phyloP scores from a whole-genome alignment of 2,888 invertebrate genomes.

The Sabellastarte sp. region DNA sequence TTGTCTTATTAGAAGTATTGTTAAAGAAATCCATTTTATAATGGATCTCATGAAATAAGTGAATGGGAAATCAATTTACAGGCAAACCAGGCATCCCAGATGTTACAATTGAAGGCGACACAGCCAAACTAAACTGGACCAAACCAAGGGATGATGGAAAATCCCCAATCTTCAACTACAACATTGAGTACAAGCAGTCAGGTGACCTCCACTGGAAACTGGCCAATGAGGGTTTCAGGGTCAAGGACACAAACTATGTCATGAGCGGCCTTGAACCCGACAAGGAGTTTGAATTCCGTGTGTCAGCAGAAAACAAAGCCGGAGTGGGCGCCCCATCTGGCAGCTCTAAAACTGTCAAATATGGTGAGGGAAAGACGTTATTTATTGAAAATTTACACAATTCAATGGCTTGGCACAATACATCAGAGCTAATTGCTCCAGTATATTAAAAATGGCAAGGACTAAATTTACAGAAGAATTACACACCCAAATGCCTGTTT shows the following conservation, averaged over 20 bases:
- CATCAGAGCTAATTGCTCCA: too few relatives aligned
- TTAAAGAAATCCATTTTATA: too few relatives aligned
- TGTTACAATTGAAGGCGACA: conserved; percentile 29
- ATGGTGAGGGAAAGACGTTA: too few relatives aligned
- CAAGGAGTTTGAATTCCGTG: conserved; percentile 53
- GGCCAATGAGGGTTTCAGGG: conserved; percentile 64
- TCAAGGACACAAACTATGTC: conserved; percentile 35
- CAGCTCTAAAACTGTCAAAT: conserved; percentile 30
- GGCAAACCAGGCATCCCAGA: conserved; percentile 22
- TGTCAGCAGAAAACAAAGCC: conserved; percentile 56
- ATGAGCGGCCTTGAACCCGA: conserved; percentile 46
- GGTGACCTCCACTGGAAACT: conserved; percentile 65
- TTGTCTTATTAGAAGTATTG: too few relatives aligned
- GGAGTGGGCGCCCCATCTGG: conserved; percentile 41
- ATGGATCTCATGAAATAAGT: too few relatives aligned
- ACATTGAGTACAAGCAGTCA: conserved; percentile 29
- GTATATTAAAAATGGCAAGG: too few relatives aligned
- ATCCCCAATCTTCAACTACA: conserved; percentile 36
- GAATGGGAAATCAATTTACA: too few relatives aligned
- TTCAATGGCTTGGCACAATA: too few relatives aligned
- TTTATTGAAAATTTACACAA: too few relatives aligned
- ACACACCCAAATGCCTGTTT: too few relatives aligned
- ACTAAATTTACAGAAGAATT: too few relatives aligned
- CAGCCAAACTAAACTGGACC: conserved; percentile 53
- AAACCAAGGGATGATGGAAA: conserved; percentile 48